Evolutionary conservation across 2,888 invertebrate genomes (phyloP).

Genomic region (Aleiodes alternator): DNA sequence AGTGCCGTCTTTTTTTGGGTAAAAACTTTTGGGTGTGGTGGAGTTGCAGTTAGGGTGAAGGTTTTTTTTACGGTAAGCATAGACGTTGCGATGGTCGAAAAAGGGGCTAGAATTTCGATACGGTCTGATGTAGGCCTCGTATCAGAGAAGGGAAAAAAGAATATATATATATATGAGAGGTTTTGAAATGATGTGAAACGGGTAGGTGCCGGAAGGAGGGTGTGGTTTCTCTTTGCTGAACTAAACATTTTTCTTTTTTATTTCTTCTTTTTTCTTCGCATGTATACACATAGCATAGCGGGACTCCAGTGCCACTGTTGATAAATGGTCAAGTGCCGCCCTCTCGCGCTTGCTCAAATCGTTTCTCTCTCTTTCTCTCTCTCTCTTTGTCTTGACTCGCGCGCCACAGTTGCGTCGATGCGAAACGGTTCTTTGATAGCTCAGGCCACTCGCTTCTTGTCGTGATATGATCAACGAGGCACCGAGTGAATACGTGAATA

Average conservation of each 20-base stretch:
- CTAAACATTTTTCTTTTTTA: slow-evolving; percentile 19
- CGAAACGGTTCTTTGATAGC: slow-evolving; percentile 55
- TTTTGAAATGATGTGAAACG: slow-evolving; percentile 31
- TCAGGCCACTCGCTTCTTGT: slow-evolving; percentile 49
- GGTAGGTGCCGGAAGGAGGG: slow-evolving; percentile 64
- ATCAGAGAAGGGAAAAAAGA: slow-evolving; percentile 40
- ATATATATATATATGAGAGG: slow-evolving; percentile 22
- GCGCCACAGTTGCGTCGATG: slow-evolving; percentile 49
- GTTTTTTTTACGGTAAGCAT: not conserved
- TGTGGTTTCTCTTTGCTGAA: slow-evolving; percentile 57
- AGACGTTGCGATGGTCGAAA: slow-evolving; percentile 1
- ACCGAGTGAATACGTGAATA: slow-evolving; percentile 23
- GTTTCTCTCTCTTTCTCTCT: slow-evolving; percentile 19
- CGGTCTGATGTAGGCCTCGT: slow-evolving; percentile 29
- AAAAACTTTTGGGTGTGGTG: slow-evolving; percentile 17
- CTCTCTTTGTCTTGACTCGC: slow-evolving; percentile 40
- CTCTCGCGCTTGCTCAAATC: slow-evolving; percentile 31
- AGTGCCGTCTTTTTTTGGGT: slow-evolving; percentile 6
- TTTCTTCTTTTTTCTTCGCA: slow-evolving; percentile 1
- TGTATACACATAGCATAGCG: slow-evolving; percentile 45
- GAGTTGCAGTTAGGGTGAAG: slow-evolving; percentile 7
- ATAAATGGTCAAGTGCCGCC: slow-evolving; percentile 60
- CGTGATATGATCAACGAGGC: slow-evolving; percentile 45
- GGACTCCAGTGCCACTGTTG: slow-evolving; percentile 57
- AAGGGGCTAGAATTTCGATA: slow-evolving; percentile 39